Percentiles rank a stretch among this genome's conserved stretches.
These are phyloP conservation scores for Echinops telfairi DNA, from an alignment of 2,113 vertebrate genomes.

Conservation along the genomic window DNA sequence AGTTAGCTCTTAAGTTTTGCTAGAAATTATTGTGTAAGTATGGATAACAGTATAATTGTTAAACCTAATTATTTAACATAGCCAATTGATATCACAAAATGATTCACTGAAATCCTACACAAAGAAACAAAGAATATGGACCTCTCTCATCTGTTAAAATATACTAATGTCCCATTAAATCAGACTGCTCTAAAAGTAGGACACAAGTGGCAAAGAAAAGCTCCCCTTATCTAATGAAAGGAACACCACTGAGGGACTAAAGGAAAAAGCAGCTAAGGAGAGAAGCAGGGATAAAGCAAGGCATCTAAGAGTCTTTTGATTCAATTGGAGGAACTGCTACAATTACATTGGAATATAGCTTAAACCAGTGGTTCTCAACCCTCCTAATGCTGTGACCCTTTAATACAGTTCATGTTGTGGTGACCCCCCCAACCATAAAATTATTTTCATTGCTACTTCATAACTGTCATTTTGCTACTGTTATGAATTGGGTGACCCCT, in stretches of 20 bases:
- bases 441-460: too few species aligned
- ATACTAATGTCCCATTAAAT: conserved; percentile 33
- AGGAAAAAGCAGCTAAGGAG: background rate
- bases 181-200: background rate
- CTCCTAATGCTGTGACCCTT: too few species aligned
- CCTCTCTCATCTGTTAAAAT: conserved; percentile 29
- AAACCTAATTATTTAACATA: conserved; percentile 23
- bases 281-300: background rate
- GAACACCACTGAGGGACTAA: background rate
- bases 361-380: background rate
- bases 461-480: too few species aligned
- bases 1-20: conserved; percentile 36
- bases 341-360: background rate
- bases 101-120: conserved; percentile 15
- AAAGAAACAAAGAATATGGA: conserved; percentile 57
- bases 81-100: conserved; percentile 19
- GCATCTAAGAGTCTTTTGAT: background rate
- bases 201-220: background rate
- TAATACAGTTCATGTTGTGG: too few species aligned
- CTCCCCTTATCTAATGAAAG: conserved; percentile 1
- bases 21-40: conserved; percentile 23
- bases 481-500: too few species aligned
- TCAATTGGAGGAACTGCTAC: background rate
- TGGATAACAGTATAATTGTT: background rate
- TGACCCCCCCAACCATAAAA: too few species aligned